These are phyloP conservation scores for Muschampia plurimacula DNA, from an alignment of 2,888 invertebrate species.

Conservation along the genomic window DNA sequence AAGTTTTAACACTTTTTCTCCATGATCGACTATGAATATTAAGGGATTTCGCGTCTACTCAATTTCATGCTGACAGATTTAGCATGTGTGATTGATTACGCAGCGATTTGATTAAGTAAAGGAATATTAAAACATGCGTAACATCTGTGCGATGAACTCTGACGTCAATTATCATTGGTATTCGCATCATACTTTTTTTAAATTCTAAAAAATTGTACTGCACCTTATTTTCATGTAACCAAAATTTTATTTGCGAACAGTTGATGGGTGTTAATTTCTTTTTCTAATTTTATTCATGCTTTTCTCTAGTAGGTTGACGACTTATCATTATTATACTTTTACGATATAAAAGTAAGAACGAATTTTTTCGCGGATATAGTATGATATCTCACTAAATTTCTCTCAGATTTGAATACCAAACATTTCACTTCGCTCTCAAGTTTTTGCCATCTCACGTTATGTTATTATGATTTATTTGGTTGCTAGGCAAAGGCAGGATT, in stretches of 20 bases:
- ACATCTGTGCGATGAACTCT: constrained; percentile 34
- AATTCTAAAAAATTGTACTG: not conserved
- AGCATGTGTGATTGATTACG: constrained; percentile 19
- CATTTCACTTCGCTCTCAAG: constrained; percentile 7
- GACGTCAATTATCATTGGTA: constrained; percentile 25
- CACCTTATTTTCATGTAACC: not conserved
- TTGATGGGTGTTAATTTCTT: too few species aligned
- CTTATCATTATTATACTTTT: too few species aligned
- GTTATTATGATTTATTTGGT: constrained; percentile 13
- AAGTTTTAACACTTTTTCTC: too few species aligned
- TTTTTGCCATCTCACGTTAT: constrained; percentile 24
- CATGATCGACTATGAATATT: not conserved
- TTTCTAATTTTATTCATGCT: too few species aligned
- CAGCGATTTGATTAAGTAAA: constrained; percentile 22
- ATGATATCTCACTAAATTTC: constrained; percentile 6
- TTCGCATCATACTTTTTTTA: not conserved
- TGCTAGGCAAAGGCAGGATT: constrained; percentile 7
- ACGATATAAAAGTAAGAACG: not conserved
- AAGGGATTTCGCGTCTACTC: not conserved
- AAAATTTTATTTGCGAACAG: not conserved
- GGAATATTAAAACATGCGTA: constrained; percentile 41
- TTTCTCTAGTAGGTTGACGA: too few species aligned
- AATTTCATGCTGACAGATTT: not conserved
- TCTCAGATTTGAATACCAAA: not conserved
- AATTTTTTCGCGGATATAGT: not conserved